Evolutionary conservation across 1,140 invertebrate genomes (phyloP), one percentile per base, ranked within the genome.

Genomic region (Paraescarpia echinospica): DNA sequence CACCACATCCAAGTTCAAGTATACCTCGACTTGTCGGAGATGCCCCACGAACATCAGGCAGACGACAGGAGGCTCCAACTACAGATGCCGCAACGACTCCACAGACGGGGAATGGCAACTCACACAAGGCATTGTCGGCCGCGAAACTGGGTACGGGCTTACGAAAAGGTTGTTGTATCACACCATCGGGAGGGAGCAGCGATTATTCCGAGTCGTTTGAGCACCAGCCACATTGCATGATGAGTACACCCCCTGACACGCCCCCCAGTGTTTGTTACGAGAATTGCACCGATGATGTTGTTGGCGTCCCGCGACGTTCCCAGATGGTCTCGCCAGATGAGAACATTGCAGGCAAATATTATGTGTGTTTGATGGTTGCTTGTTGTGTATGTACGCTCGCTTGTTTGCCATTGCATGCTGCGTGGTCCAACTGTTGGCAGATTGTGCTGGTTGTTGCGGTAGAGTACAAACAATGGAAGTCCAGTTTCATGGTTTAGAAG

Each of bases 311-410:
- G 14, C 59, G 59, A 77, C 18, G 59, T 77, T 77, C 18, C 59
- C 59, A 77, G 59, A 77, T 77, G 59, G 59, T 77, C 59, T 77
- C 8, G 8, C 59, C 59, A 77, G 59, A 77, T 77, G 59, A 77
- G 59, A 77, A 77, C 59, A 77, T 77, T 77, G 59, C 59, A 77
- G 59, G 59, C 59, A 77, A 77, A 77, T 77, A 77, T 77, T 77
- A 77, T 77, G 59, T 77, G 59, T 77, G 59, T 77, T 77, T 77
- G 59, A 77, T 77, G 59, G 59, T 77, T 77, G 22, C 14, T 77
- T 31, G 59, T 77, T 77, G 59, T 77, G 59, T 18, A 77, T 27
- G 22, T 22, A 77, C 27, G 59, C 59, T 31, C 4, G 59, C 59
- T 77, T 77, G 59, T 77, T 77, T 18, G 22, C 59, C 27, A 18